Base-by-base conservation (phyloP, 2,888 invertebrate species). In the Pristionchus mayeri region DNA sequence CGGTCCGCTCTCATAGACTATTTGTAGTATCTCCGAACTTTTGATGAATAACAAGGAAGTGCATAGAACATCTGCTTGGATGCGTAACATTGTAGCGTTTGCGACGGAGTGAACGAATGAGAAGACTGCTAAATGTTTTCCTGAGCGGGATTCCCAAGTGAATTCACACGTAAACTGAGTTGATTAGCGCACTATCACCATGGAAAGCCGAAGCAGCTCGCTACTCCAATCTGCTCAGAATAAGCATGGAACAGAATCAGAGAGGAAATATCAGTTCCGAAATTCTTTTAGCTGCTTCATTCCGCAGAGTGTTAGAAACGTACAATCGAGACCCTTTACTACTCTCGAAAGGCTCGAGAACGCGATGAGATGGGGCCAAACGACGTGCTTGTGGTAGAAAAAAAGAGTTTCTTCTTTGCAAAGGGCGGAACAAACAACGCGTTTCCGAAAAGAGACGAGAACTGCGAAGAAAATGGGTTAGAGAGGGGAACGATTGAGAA, bases 331-430 rank as follows among this genome's bases (percentile, higher is more conserved):
- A 60, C 57, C 30, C 57, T 60, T 60, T 60, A 60, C 57, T 60
- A 60, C 57, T 13, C 9, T 30, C 16, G 57, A 63, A 63, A 63
- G 18, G 63, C 34, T 63, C 21, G 63, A 63, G 63, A 63, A 63
- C 63, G 63, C 63, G 63, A 63, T 63, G 63, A 63, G 63, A 63
- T 30, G 63, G 27, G n/a, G 34, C 34, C 63, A 63, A 63, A 63
- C 63, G 63, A 63, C 30, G 63, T 63, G 30, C 63, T 63, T 63
- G 18, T 18, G 63, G 63, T 34, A 16, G 63, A 63, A 63, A 63
- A 63, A 63, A 63, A 13, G 34, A 34, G 63, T 27, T 63, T 63
- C 63, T 63, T 63, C 63, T 63, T 63, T 63, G 63, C 63, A 63
- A n/a, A 27, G 18, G 57, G 30, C 13, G 57, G 63, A 63, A 63